Base-by-base conservation (phyloP, 1,140 invertebrate genomes). In the Lordiphosa collinella region DNA sequence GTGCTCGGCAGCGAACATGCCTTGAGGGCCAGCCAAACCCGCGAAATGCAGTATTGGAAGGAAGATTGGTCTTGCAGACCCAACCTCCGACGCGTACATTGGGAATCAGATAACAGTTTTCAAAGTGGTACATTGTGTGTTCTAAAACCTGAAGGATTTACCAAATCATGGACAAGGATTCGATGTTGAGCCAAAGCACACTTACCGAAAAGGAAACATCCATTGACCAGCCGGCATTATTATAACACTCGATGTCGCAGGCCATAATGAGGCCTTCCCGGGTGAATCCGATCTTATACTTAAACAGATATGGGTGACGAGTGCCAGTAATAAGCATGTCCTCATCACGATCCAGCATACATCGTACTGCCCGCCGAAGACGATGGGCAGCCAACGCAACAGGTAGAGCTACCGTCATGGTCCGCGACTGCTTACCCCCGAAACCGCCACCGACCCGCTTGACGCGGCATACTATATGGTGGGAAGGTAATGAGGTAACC, bases 381-480 rank as follows among this genome's bases (percentile, higher is more conserved):
- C 94, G 95, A 61, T 92, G 90, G 16, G 94, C 94, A 6, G 94
- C 94, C 4, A 95, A 68, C 8, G 93, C 92, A 8, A 92, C 92
- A 1, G 94, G 94, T n/a, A 95, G 62, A 25, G 92, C 91, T 3
- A 94, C 71, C 3, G 93, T 68, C 18, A 91, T 89, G 1, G 91
- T 90, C 41, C 95, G 91, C 0, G 95, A 94, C 89, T 99, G 97
- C 90, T 99, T 99, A 2, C 98, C 98, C 13, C 98, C 98, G 90
- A 99, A 99, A 29, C 96, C 98, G 31, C 98, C 98, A 6, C 97
- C 97, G 69, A 99, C 89, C 54, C 97, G 91, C 89, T 97, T 98
- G 0, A 95, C 94, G 59, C 92, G 92, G 7, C 93, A 92, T 1
- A 93, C 92, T 22, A 99, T 90, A 70, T 93, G 93, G 86, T 97